Percentiles rank a stretch among this genome's conserved stretches.
phyloP scores from a whole-genome alignment of 2,888 invertebrate species.

The Antheraea yamamai region DNA sequence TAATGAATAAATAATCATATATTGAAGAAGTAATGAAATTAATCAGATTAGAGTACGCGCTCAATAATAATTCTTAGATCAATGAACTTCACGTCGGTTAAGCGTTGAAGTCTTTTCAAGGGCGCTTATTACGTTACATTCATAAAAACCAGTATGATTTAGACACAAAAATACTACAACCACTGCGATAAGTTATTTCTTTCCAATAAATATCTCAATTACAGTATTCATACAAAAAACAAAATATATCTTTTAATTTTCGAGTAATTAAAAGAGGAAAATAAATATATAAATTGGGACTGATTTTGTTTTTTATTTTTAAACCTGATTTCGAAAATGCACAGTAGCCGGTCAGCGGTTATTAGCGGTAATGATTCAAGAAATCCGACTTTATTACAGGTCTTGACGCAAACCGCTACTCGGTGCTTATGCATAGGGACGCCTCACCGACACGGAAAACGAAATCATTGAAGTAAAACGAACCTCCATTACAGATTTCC shows the following conservation, averaged over 20 bases:
- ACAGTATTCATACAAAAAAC: background rate
- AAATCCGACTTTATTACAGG: constrained; percentile 59
- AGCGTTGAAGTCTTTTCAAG: constrained; percentile 80
- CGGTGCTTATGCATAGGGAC: constrained; percentile 10
- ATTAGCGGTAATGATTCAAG: constrained; percentile 56
- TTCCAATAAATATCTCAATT: background rate
- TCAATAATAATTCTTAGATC: constrained; percentile 52
- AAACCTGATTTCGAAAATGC: constrained; percentile 51
- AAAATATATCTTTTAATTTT: constrained; percentile 10
- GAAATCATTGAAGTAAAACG: constrained; percentile 3
- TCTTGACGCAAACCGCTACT: constrained; percentile 26
- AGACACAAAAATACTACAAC: constrained; percentile 14
- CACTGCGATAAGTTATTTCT: background rate
- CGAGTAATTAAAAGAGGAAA: background rate
- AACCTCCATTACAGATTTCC: background rate
- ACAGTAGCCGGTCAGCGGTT: constrained; percentile 51
- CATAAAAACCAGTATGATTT: constrained; percentile 34
- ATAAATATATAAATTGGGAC: constrained; percentile 19
- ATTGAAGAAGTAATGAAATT: constrained; percentile 29
- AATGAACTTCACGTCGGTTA: constrained; percentile 65
- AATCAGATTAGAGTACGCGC: constrained; percentile 48
- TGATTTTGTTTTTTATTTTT: constrained; percentile 40
- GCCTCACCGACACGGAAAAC: constrained; percentile 4
- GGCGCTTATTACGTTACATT: constrained; percentile 64
- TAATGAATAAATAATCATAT: background rate